A percentile compares a stretch with the other conserved stretches of the same genome.
Conservation (phyloP, 2,888 invertebrate species). For the Amblyjoppa fuscipennis region DNA sequence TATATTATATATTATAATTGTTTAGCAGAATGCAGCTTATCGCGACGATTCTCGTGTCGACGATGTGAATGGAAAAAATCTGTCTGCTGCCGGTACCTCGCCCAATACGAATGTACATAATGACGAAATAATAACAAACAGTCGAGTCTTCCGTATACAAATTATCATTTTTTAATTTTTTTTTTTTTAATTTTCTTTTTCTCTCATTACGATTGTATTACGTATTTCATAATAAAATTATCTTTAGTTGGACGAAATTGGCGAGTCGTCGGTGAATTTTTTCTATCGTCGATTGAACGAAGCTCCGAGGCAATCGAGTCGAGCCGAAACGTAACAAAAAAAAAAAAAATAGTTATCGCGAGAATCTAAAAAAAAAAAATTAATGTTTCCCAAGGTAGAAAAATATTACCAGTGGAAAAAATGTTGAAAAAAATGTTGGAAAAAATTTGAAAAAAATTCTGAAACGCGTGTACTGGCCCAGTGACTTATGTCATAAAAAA, state of each 20-base stretch:
- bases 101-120: constrained; percentile 14
- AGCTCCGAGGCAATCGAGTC: background rate
- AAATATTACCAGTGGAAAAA: background rate
- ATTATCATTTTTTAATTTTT: background rate
- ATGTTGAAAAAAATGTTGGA: background rate
- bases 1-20: constrained; percentile 4
- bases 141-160: constrained; percentile 9
- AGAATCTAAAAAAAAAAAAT: background rate
- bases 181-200: background rate
- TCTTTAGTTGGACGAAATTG: background rate
- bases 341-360: background rate
- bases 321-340: background rate
- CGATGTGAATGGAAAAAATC: constrained; percentile 32
- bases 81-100: constrained; percentile 36
- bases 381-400: too few relatives aligned
- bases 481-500: background rate
- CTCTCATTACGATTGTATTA: constrained; percentile 7
- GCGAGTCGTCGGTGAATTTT: background rate
- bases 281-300: background rate
- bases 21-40: constrained; percentile 15
- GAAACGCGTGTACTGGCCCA: background rate
- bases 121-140: constrained; percentile 21
- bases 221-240: constrained; percentile 13
- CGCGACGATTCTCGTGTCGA: constrained; percentile 2
- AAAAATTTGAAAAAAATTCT: background rate